A percentile compares a stretch with the other conserved stretches of the same genome.
Conservation (phyloP, 2,888 invertebrate species). For the Aplocera efformata region DNA sequence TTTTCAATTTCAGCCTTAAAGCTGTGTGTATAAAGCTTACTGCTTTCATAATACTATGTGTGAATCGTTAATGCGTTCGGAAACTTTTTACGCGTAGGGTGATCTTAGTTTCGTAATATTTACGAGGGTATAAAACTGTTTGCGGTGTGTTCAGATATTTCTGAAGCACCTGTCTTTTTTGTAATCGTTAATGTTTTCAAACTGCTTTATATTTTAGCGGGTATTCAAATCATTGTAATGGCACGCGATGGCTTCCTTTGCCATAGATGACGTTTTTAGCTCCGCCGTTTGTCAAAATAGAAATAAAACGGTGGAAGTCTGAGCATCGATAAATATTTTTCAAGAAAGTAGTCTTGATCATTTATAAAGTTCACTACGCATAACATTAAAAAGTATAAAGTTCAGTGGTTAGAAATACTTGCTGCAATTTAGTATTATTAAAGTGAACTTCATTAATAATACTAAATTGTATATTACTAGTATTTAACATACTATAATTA, state of each 20-base stretch:
- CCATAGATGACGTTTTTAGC: slow-evolving; percentile 40
- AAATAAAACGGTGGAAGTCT: slow-evolving; percentile 4
- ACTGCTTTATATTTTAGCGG: slow-evolving; percentile 33
- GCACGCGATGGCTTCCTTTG: slow-evolving; percentile 25
- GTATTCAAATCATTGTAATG: slow-evolving; percentile 37
- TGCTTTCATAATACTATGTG: slow-evolving; percentile 5
- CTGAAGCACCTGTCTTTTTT: slow-evolving; percentile 65
- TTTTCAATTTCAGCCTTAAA: slow-evolving; percentile 37
- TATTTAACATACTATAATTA: too few species aligned
- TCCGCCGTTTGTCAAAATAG: slow-evolving; percentile 17
- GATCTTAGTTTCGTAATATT: slow-evolving; percentile 63
- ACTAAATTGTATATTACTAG: too few species aligned
- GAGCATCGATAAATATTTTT: too few species aligned
- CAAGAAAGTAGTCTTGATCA: too few species aligned
- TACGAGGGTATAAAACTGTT: slow-evolving; percentile 74
- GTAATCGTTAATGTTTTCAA: slow-evolving; percentile 46
- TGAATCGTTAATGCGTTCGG: slow-evolving; percentile 14
- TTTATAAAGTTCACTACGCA: too few species aligned
- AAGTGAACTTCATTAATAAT: too few species aligned
- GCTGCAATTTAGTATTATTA: too few species aligned
- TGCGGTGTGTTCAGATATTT: slow-evolving; percentile 60
- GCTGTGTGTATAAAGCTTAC: slow-evolving; percentile 22
- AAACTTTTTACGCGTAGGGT: slow-evolving; percentile 30
- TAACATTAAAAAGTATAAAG: too few species aligned
- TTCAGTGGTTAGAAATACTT: too few species aligned